Evolutionary conservation across 2,888 invertebrate genomes (phyloP), one percentile per base, ranked within the genome.

Genomic region (Rambutsinella grinnellia): DNA sequence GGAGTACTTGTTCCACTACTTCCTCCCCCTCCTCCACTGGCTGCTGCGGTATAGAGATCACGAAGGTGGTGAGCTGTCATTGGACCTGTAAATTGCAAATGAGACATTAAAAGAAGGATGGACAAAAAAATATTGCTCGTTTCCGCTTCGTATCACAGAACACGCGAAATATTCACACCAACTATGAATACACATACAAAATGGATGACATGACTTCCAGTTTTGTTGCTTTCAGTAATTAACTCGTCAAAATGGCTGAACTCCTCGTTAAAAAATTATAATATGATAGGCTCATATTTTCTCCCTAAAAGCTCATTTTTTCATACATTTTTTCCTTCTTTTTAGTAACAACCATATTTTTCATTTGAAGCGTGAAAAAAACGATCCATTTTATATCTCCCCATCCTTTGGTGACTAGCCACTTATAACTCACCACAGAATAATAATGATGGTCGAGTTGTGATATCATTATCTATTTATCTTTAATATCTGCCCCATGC

Each of bases 1-100:
- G 13, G 24, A 15, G 51, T 61, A 8, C 46, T 44, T 21, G 60
- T 67, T 2, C 66, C 62, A 15, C 62, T 58, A 8, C 62, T 75
- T 54, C 79, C 80, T 8, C 58, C 79, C 51, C 76, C 82, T 36
- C 80, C 80, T 8, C 79, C 74, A 68, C 76, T 76, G 1, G 79
- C 79, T 3, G 76, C 81, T 10, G 57, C 74, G 13, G 75, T 76
- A 78, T 84, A 84, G 80, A 84, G 78, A 54, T 84, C 84, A 66
- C 83, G 79, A 61, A 84, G 76, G 57, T 83, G 84, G 65, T 84
- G 84, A 26, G 84, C 83, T 68, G 82, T 83, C 81, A 84, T 81
- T 61, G 78, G 79, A 71, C 82, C 83, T 84, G 54, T 28, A 46
- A 74, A 61, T 68, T 44, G 44, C 58, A 58, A 58, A 24, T 47